Evolutionary conservation across 2,888 invertebrate species (phyloP), one percentile per base, ranked within the genome.

Genomic region (Byasa hedistus): DNA sequence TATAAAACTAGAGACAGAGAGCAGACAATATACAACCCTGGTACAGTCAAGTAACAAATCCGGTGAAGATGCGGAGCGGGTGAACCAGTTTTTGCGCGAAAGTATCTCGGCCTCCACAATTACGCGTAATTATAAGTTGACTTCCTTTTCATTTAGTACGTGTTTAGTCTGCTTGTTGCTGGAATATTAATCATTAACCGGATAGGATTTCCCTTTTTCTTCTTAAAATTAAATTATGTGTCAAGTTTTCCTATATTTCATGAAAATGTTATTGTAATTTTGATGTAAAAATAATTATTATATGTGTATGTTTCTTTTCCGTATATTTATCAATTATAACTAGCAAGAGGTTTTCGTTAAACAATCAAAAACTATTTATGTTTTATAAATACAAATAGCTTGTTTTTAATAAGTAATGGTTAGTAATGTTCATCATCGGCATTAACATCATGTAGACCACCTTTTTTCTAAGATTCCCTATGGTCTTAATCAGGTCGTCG

Each of bases 11-110:
- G 39, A 44, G 52, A 52, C 10, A n/a, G 21, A 57, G 32, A 61
- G 5, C 51, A 17, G 44, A 17, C 19, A n/a, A 57, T 61, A 55
- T 61, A 63, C 71, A 71, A 66, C 64, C 70, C 32, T 68, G 81
- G 78, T 80, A 81, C 75, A 79, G 71, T 79, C 75, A 17, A 54
- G 39, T 68, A 69, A 69, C 70, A 72, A 80, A 83, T 84, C 84
- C 84, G 80, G 72, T 65, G 78, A 72, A 76, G 78, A 80, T 78
- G 78, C 77, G 76, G 82, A 84, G 75, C 84, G 82, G 87, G 87
- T 86, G 85, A 87, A 73, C 87, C 69, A 80, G 83, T 87, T 87
- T 84, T 86, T 89, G 77, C 73, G 81, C 75, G 80, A 80, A 84
- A 83, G 84, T 82, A 87, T 87, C 85, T 83, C 77, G 84, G 83